A percentile compares a stretch with the other conserved stretches of the same genome.
phyloP scores from a whole-genome alignment of 2,113 vertebrate species.

The Connochaetes taurinus region DNA sequence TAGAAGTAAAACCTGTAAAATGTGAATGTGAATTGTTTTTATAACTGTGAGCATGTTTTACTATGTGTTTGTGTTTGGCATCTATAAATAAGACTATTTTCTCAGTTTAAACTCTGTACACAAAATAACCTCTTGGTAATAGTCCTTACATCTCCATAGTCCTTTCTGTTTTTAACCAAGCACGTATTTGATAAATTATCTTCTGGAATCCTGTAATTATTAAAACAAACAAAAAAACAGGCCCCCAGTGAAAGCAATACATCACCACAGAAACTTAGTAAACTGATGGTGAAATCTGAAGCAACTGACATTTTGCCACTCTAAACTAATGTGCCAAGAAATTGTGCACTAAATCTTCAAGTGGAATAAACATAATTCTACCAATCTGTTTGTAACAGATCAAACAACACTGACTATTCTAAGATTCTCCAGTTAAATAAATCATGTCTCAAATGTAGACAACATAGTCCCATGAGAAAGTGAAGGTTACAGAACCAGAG shows the following conservation, averaged over 20 bases:
- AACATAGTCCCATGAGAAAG: not conserved
- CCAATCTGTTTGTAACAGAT: not conserved
- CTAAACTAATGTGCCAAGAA: conserved; percentile 43
- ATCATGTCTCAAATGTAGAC: not conserved
- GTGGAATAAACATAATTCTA: not conserved
- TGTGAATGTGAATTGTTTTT: not conserved
- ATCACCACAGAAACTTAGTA: conserved; percentile 16
- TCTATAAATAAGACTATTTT: not conserved
- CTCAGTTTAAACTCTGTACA: not conserved
- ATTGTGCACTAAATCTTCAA: conserved; percentile 3
- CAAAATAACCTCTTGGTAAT: not conserved
- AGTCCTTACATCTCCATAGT: not conserved
- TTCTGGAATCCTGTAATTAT: not conserved
- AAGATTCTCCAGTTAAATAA: not conserved
- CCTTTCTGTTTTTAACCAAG: not conserved
- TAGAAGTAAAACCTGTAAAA: not conserved
- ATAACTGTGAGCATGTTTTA: not conserved
- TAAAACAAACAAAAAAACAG: not conserved
- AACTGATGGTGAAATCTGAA: conserved; percentile 38
- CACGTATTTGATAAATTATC: not conserved
- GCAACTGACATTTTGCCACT: conserved; percentile 35
- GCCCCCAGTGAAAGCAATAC: not conserved
- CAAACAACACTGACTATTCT: not conserved
- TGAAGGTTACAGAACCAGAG: not conserved
- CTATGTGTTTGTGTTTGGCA: not conserved